Percentiles rank a stretch among this genome's conserved stretches.
Conservation (phyloP, 2,797 vertebrate genomes). For the Tiaroga cobitis region DNA sequence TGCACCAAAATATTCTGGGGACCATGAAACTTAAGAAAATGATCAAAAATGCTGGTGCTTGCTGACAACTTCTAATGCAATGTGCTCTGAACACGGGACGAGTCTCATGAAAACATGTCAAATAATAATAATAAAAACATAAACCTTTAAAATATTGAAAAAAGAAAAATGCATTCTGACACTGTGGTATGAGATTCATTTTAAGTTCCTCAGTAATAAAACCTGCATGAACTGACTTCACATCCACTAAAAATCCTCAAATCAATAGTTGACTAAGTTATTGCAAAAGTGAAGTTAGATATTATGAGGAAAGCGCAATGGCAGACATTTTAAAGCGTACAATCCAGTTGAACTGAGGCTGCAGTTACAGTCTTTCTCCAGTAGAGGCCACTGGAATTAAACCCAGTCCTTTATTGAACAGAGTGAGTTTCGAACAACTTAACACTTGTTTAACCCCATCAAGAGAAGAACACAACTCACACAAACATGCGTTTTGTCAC, state of each 20-base stretch:
- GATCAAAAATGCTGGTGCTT: too few species aligned
- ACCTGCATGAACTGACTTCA: background rate
- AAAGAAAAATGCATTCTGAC: background rate
- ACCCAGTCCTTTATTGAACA: constrained; percentile 9
- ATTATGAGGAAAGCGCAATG: background rate
- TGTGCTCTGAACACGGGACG: too few species aligned
- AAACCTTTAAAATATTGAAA: background rate
- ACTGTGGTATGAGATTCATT: background rate
- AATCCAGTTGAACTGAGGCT: background rate
- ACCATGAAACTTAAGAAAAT: background rate
- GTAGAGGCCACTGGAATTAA: background rate
- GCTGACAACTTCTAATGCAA: too few species aligned
- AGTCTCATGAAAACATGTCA: too few species aligned
- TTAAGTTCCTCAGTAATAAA: background rate
- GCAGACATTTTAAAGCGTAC: background rate
- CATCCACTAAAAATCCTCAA: background rate
- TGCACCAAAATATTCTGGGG: background rate
- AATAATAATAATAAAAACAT: too few species aligned
- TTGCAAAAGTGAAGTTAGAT: background rate
- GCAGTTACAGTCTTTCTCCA: background rate
- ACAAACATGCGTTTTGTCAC: background rate
- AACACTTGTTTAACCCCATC: background rate
- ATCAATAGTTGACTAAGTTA: background rate
- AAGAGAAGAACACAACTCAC: background rate
- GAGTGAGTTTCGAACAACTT: too few species aligned